Evolutionary conservation across 2,797 vertebrate genomes (phyloP), one percentile per base, ranked within the genome.

Genomic region (Ciconia nigra): DNA sequence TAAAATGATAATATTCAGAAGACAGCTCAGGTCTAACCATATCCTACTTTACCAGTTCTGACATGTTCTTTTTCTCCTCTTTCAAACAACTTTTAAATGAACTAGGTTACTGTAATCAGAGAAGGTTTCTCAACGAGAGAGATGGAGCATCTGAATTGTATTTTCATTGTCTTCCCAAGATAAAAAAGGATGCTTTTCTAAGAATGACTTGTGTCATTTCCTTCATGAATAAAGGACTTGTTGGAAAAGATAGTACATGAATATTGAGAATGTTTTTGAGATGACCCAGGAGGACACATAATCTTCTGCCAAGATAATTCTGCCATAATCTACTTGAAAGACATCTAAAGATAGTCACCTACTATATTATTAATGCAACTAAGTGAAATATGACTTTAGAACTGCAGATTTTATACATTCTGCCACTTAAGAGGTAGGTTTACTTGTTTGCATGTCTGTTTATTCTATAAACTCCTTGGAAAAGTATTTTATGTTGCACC

Each of bases 111-210:
- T 85, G 22, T 46, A 83, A 42, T 55, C 10, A 55, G 35, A 62
- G 10, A n/a, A 80, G 58, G 5, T 31, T 74, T 61, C 67, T 59
- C 29, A 73, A 35, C 0, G 0, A 66, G 3, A 73, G 5, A 74
- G 12, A 22, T 6, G 17, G 39, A 89, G 8, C 2, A 22, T 26
- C 18, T 71, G 33, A 92, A 55, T 76, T 84, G 79, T 54, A 49
- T 39, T 93, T 79, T 67, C 18, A 31, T 41, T 82, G 18, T 12
- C n/a, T 80, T 72, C 9, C 28, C 17, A 41, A 89, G 42, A 52
- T 16, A 74, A 84, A 87, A 65, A 49, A 5, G 1, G 12, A 84
- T 3, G 4, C 0, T 79, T 82, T 88, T 81, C 52, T 59, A 44
- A 52, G 29, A 83, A 76, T 72, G 10, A 52, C 20, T 81, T 66